A percentile compares a stretch with the other conserved stretches of the same genome.
Conservation (phyloP, 1,140 invertebrate genomes). For the Maniola jurtina region DNA sequence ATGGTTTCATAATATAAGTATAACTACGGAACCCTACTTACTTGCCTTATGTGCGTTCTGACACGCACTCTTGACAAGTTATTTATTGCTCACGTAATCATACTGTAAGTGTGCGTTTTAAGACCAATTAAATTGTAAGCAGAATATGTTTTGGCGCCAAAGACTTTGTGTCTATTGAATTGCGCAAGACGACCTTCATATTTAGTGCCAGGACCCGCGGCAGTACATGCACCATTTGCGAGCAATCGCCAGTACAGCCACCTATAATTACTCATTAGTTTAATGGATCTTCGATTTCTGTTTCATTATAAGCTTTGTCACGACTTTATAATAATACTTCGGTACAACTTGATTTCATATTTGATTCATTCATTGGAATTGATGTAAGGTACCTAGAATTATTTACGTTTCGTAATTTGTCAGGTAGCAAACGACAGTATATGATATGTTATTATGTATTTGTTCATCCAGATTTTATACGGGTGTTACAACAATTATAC, state of each 20-base stretch:
- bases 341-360: slow-evolving; percentile 14
- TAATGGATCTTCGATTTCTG: slow-evolving; percentile 58
- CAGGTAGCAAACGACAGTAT: neutral
- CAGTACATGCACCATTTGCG: slow-evolving; percentile 33
- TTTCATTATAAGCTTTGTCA: slow-evolving; percentile 52
- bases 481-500: too few relatives aligned
- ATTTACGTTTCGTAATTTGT: slow-evolving; percentile 9
- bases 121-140: slow-evolving; percentile 22
- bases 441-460: neutral
- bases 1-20: too few relatives aligned
- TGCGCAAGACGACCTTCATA: slow-evolving; percentile 58
- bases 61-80: too few relatives aligned
- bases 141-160: slow-evolving; percentile 33
- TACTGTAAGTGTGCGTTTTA: slow-evolving; percentile 13
- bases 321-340: slow-evolving; percentile 39
- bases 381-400: slow-evolving; percentile 1
- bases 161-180: slow-evolving; percentile 42
- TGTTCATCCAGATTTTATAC: neutral
- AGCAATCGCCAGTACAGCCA: slow-evolving; percentile 43
- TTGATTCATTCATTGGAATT: neutral
- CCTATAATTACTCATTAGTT: slow-evolving; percentile 63
- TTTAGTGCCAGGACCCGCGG: slow-evolving; percentile 44
- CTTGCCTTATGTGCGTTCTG: too few relatives aligned
- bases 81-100: slow-evolving; percentile 7
- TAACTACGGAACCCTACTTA: too few relatives aligned